Conservation (phyloP, 2,888 invertebrate species). For the Craniophora ligustri region DNA sequence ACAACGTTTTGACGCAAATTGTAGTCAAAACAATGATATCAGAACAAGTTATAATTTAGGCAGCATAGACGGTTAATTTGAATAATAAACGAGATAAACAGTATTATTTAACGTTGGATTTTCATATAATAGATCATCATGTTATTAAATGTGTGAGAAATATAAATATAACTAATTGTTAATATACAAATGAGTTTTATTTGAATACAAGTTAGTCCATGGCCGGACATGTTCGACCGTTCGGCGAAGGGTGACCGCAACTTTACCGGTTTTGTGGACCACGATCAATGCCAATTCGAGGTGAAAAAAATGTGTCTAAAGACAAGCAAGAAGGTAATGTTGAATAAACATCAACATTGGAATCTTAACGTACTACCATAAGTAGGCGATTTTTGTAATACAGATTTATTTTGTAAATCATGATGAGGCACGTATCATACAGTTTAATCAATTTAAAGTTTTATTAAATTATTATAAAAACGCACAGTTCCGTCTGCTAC, state of each 20-base stretch:
- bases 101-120: slow-evolving; percentile 13
- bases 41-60: slow-evolving; percentile 21
- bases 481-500: slow-evolving; percentile 18
- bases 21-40: slow-evolving; percentile 49
- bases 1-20: slow-evolving; percentile 25
- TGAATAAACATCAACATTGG: slow-evolving; percentile 52
- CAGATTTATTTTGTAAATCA: slow-evolving; percentile 21
- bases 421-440: slow-evolving; percentile 17
- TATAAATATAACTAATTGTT: slow-evolving; percentile 46
- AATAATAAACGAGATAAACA: slow-evolving; percentile 9
- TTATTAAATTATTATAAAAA: slow-evolving; percentile 26
- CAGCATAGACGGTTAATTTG: slow-evolving; percentile 14
- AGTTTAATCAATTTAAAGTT: slow-evolving; percentile 16
- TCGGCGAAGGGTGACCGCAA: slow-evolving; percentile 84
- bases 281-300: slow-evolving; percentile 84
- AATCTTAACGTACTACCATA: slow-evolving; percentile 33
- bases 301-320: slow-evolving; percentile 80
- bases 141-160: slow-evolving; percentile 27
- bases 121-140: slow-evolving; percentile 19
- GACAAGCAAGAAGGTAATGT: slow-evolving; percentile 71
- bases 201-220: slow-evolving; percentile 62
- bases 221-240: slow-evolving; percentile 63
- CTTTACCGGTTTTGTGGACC: slow-evolving; percentile 83
- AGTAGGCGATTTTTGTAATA: slow-evolving; percentile 8
- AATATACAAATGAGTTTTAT: slow-evolving; percentile 56